A percentile compares a stretch with the other conserved stretches of the same genome.
phyloP scores from a whole-genome alignment of 2,113 vertebrate genomes.

The Ranitomeya variabilis region DNA sequence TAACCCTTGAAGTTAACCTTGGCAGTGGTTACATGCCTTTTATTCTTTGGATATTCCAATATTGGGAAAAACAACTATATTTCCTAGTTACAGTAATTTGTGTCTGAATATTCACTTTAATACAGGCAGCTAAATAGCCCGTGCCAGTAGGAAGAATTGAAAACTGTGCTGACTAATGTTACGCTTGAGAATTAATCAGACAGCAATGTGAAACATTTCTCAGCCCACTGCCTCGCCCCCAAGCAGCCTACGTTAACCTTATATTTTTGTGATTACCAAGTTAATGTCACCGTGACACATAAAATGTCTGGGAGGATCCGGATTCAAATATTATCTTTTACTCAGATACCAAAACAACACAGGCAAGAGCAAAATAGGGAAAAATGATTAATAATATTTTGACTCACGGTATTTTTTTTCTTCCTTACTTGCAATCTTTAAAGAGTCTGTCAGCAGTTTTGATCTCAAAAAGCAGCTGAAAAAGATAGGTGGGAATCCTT shows the following conservation, averaged over 20 bases:
- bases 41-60: not conserved
- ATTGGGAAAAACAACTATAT: not conserved
- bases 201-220: conserved; percentile 1
- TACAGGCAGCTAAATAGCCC: not conserved
- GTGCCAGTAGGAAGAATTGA: not conserved
- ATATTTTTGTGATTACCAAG: conserved; percentile 13
- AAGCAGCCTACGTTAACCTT: conserved; percentile 28
- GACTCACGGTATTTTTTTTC: not conserved
- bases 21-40: not conserved
- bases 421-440: too few relatives aligned
- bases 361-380: not conserved
- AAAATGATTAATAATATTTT: not conserved
- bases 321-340: conserved; percentile 29
- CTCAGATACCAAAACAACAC: not conserved
- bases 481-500: too few relatives aligned
- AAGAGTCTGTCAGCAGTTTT: too few relatives aligned
- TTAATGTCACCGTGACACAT: conserved; percentile 22
- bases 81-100: not conserved
- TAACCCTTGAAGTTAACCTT: not conserved
- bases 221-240: conserved; percentile 33
- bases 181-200: conserved; percentile 22
- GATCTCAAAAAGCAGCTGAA: too few relatives aligned
- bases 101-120: not conserved
- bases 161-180: conserved; percentile 31
- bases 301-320: not conserved